Base-by-base conservation (phyloP, 35 echinoderm and acorn worm genomes). In the Diadema setosum region DNA sequence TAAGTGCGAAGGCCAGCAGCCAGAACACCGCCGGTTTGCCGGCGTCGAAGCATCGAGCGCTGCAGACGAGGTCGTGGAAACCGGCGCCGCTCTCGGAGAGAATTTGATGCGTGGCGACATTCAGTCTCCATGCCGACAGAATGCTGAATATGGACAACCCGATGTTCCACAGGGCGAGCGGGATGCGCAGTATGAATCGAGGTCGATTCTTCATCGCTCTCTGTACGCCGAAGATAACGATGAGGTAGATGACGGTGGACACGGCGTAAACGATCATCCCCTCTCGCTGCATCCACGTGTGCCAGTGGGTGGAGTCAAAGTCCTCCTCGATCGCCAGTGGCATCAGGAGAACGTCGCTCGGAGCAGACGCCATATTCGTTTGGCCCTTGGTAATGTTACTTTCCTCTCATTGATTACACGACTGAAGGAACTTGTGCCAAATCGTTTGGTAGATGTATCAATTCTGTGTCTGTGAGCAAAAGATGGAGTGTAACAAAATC, bases 91-190 rank as follows among this genome's bases (percentile, higher is more conserved):
- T 80, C 18, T 86, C 37, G 31, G 83, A 60, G 6, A 91, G 32
- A 8, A 81, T 86, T 1, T 76, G 39, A n/a, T 88, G 16, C 81
- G 94, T 50, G 23, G 91, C 96, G 2, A 89, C 88, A 39, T 87
- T 58, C 0, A 61, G 67, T 7, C 96, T 80, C 12, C 75, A 80
- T 6, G 84, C 88, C 29, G 82, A 93, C 2, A 85, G 46, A 33
- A 94, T 84, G 35, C 96, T 98, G 74, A 98, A 98, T 2, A 91
- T 46, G 24, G 88, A 85, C 0, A 98, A 85, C 17, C 73, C 69
- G 11, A 94, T 75, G 81, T 98, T 98, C 96, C 96, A 98, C 5
- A 90, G 61, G 12, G 90, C 63, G 5, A 98, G 80, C 31, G 89
- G 86, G 2, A 56, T 49, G 0, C 92, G 88, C 0, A 93, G 57